Evolutionary conservation across 64 coral and sea anemone species (phyloP).

Genomic region (Montipora capricornis): DNA sequence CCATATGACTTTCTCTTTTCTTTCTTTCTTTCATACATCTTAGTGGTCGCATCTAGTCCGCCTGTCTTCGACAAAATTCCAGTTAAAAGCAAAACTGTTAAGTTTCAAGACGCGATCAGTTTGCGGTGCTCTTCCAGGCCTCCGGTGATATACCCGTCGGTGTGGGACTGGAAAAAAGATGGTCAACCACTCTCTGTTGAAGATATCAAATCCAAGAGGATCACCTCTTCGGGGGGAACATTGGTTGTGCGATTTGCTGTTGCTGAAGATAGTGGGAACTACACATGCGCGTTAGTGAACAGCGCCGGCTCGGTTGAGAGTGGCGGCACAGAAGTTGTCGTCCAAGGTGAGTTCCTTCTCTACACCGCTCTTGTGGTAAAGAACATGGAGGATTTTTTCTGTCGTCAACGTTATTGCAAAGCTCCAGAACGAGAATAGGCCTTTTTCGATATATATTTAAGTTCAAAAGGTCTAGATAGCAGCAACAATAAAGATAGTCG

Average conservation of each 20-base stretch:
- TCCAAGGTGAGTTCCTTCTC: slow-evolving; percentile 62
- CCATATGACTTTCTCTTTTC: neutral
- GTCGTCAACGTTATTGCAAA: neutral
- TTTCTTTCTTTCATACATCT: neutral
- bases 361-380: too few relatives aligned
- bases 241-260: slow-evolving; percentile 55
- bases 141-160: neutral
- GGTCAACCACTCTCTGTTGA: slow-evolving; percentile 37
- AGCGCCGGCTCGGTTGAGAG: slow-evolving; percentile 50
- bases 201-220: slow-evolving; percentile 40
- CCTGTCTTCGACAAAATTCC: slow-evolving; percentile 56
- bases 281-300: slow-evolving; percentile 72
- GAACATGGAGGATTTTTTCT: too few relatives aligned
- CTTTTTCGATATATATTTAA: too few relatives aligned
- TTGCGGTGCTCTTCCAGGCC: slow-evolving; percentile 35
- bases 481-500: too few relatives aligned
- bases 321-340: slow-evolving; percentile 17
- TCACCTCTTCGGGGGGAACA: slow-evolving; percentile 46
- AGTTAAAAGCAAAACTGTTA: slow-evolving; percentile 4
- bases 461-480: too few relatives aligned
- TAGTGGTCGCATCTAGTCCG: slow-evolving; percentile 63
- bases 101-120: slow-evolving; percentile 12
- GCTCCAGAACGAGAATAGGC: too few relatives aligned
- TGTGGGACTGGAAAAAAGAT: slow-evolving; percentile 79
- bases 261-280: slow-evolving; percentile 75